Evolutionary conservation across 1,140 invertebrate genomes (phyloP), one percentile per base, ranked within the genome.

Genomic region (Zophobas atratus): DNA sequence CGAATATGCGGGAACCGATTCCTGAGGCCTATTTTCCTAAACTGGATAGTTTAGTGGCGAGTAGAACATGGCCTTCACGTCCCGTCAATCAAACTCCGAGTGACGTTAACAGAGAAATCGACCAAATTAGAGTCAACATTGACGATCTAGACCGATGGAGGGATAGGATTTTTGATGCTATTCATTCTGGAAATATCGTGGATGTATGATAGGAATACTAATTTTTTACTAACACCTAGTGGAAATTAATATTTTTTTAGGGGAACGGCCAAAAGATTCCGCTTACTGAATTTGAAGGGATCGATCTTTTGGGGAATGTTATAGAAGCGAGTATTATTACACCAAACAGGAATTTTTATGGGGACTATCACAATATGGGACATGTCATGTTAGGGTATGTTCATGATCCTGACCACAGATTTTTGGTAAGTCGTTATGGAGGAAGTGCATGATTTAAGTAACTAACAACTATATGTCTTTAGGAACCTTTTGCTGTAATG

Each of bases 281-380:
- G 0, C 81, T 95, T 39, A 90, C 90, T 53, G 93, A 94, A 81
- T 85, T 87, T 0, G 89, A 87, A 0, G 94, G 94, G 1, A 95
- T 95, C 53, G 93, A 96, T 80, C 87, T 92, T 41, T 86, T 96
- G 2, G 94, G 94, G 6, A 93, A 95, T 83, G 89, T 95, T 70
- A 88, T 95, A 78, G 94, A 95, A 84, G 85, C 89, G 0, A 88
- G 91, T 0, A 90, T 90, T 53, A 84, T 94, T 6, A 91, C 92
- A 8, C 89, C 89, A 0, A 94, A 95, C 84, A 85, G 82, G 0
- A 88, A 89, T 8, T 85, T 91, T 49, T 94, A 94, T 76, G 93
- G 93, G n/a, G 89, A 92, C 82, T 83, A 91, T 55, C 93, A 94
- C 82, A 94, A 94, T 84, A 88, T 90, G 74, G 92, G 92, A 0